Percentiles rank a stretch among this genome's conserved stretches.
Evolutionary conservation across 1,140 invertebrate genomes (phyloP).

Genomic region (Achroia grisella): DNA sequence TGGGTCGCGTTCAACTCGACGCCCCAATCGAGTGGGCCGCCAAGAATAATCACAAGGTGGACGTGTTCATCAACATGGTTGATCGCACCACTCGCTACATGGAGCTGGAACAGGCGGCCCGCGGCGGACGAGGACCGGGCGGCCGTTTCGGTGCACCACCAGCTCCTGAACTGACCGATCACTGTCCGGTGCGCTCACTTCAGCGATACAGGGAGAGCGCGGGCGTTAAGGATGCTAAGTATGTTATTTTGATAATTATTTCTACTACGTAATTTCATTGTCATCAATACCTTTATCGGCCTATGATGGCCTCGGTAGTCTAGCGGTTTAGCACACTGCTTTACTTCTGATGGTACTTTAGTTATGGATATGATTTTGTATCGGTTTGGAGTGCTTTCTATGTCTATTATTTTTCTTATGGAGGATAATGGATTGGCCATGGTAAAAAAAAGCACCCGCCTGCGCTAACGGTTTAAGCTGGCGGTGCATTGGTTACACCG

Average conservation of each 20-base stretch:
- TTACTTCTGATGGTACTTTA: too few relatives aligned
- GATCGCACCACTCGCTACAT: constrained; percentile 55
- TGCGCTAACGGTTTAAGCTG: too few relatives aligned
- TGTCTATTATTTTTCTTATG: too few relatives aligned
- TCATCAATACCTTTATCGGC: too few relatives aligned
- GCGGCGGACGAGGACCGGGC: constrained; percentile 47
- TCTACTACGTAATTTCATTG: too few relatives aligned
- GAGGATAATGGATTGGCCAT: too few relatives aligned
- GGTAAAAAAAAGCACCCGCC: too few relatives aligned
- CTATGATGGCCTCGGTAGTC: too few relatives aligned
- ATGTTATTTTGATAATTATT: constrained; percentile 10
- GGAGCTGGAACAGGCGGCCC: constrained; percentile 37
- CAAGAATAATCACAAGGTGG: constrained; percentile 41
- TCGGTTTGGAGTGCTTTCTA: too few relatives aligned
- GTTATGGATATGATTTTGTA: too few relatives aligned
- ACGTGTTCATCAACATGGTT: constrained; percentile 65
- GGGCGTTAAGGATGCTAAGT: constrained; percentile 39
- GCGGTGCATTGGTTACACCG: too few relatives aligned
- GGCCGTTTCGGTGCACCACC: constrained; percentile 46
- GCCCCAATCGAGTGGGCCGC: constrained; percentile 53
- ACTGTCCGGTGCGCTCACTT: constrained; percentile 54
- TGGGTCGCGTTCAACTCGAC: constrained; percentile 54
- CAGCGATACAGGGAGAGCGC: constrained; percentile 28
- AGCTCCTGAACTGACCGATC: constrained; percentile 20
- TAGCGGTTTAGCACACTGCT: too few relatives aligned